Conservation (phyloP, 2,888 invertebrate genomes). For the Brachynemurus nebulosus region DNA sequence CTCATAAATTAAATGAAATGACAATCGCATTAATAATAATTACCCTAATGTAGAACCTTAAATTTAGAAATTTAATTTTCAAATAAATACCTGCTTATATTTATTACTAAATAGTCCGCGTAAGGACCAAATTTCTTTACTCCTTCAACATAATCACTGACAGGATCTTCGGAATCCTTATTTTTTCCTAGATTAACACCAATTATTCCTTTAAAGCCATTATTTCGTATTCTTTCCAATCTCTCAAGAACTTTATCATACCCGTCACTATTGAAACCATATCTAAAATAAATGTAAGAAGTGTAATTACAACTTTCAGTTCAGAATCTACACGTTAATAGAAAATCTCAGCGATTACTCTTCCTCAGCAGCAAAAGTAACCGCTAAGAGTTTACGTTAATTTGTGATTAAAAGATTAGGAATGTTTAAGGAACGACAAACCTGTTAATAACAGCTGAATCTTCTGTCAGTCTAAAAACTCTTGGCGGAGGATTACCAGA, state of each 20-base stretch:
- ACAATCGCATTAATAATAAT: constrained; percentile 16
- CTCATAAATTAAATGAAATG: too few relatives aligned
- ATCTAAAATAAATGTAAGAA: constrained; percentile 37
- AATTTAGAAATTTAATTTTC: background rate
- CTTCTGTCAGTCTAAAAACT: constrained; percentile 75
- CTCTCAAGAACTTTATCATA: constrained; percentile 60
- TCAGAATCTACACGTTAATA: background rate
- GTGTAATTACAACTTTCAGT: background rate
- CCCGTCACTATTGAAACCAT: constrained; percentile 94
- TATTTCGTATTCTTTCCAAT: constrained; percentile 40
- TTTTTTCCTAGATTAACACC: constrained; percentile 97
- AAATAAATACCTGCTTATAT: constrained; percentile 74
- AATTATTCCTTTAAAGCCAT: constrained; percentile 46
- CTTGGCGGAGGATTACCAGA: constrained; percentile 85
- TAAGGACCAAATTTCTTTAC: constrained; percentile 65
- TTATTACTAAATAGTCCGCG: constrained; percentile 93
- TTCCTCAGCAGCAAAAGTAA: too few relatives aligned
- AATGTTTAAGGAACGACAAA: too few relatives aligned
- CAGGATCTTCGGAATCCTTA: constrained; percentile 60
- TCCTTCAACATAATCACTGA: constrained; percentile 74
- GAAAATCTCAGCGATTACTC: too few relatives aligned
- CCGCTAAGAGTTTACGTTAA: too few relatives aligned
- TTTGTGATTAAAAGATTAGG: too few relatives aligned
- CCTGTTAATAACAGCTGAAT: constrained; percentile 86
- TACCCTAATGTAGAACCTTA: background rate